Evolutionary conservation across 2,113 vertebrate genomes (phyloP).

Genomic region (Danio rerio): GRCz12tu NC_133179.1:21728501-21729000

Average conservation of each 20-base stretch:
- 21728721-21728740: too few species aligned
- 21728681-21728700: too few species aligned
- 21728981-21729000: neutral
- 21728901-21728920: neutral
- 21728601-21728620: too few species aligned
- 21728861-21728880: neutral
- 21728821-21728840: neutral
- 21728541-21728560: constrained; percentile 13
- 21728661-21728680: too few species aligned
- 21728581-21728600: too few species aligned
- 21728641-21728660: too few species aligned
- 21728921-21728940: neutral
- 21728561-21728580: too few species aligned
- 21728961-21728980: constrained; percentile 2
- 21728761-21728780: neutral
- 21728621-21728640: too few species aligned
- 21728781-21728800: neutral
- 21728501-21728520: neutral
- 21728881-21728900: neutral
- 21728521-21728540: neutral
- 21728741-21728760: neutral
- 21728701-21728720: too few species aligned
- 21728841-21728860: neutral
- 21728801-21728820: neutral
- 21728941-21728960: constrained; percentile 9